Conservation (phyloP, 2,888 invertebrate species). For the Sinhomidia bicolor region DNA sequence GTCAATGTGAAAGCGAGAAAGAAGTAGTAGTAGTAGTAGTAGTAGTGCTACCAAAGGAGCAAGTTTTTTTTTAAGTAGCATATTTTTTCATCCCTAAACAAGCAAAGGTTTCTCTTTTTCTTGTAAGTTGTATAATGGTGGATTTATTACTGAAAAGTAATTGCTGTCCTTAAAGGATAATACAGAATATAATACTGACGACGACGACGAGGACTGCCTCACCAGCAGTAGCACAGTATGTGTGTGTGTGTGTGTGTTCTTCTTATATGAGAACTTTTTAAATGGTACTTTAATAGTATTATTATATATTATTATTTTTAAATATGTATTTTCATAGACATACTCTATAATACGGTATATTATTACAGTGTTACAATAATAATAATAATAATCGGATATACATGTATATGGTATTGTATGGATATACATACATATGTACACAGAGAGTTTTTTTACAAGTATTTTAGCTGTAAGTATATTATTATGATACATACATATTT, state of each 20-base stretch:
- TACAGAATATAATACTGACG: conserved; percentile 37
- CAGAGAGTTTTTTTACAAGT: conserved; percentile 17
- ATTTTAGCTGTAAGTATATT: conserved; percentile 2
- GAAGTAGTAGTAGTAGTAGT: no score
- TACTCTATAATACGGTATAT: no score
- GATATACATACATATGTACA: not conserved
- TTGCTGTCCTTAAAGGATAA: conserved; percentile 40
- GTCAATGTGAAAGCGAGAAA: not conserved
- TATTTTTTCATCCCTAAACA: conserved; percentile 8
- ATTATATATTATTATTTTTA: no score
- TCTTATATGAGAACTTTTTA: not conserved
- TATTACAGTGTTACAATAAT: no score
- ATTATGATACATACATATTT: conserved; percentile 32
- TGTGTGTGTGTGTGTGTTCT: no score
- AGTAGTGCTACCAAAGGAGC: no score
- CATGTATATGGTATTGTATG: not conserved
- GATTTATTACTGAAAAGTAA: conserved; percentile 59
- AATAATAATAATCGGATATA: no score
- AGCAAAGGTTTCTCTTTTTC: conserved; percentile 27
- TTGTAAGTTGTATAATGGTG: conserved; percentile 39
- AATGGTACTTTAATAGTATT: not conserved
- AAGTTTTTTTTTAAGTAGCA: conserved; percentile 23
- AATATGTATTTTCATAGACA: no score
- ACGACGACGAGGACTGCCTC: no score
- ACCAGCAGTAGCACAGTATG: conserved; percentile 7